These are phyloP conservation scores for Melolontha melolontha DNA, from an alignment of 2,888 invertebrate genomes.

Conservation along the genomic window DNA sequence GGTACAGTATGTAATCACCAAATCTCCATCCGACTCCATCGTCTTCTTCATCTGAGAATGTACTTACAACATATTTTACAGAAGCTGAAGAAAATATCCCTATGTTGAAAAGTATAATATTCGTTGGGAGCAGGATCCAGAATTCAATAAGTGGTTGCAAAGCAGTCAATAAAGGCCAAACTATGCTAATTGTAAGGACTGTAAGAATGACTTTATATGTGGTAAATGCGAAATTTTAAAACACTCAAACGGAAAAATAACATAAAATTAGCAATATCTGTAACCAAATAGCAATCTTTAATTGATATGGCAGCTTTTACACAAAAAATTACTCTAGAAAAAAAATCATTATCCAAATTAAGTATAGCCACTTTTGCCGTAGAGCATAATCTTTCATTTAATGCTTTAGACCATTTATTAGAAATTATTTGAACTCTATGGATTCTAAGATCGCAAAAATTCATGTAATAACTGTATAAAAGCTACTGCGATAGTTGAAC, in stretches of 20 bases:
- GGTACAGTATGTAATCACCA: too few species aligned
- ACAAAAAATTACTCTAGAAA: slow-evolving; percentile 30
- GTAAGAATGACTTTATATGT: slow-evolving; percentile 44
- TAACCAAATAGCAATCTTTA: slow-evolving; percentile 37
- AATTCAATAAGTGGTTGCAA: slow-evolving; percentile 38
- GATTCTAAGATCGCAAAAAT: slow-evolving; percentile 50
- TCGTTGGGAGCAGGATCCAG: too few species aligned
- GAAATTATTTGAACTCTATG: slow-evolving; percentile 45
- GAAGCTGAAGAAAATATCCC: too few species aligned
- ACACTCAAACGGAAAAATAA: slow-evolving; percentile 37
- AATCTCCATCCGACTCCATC: too few species aligned
- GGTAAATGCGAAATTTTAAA: slow-evolving; percentile 42
- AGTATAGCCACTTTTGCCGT: slow-evolving; percentile 39
- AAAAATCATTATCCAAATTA: slow-evolving; percentile 38
- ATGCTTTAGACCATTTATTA: slow-evolving; percentile 49
- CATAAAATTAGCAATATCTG: slow-evolving; percentile 26
- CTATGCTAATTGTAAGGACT: slow-evolving; percentile 42
- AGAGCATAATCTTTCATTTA: slow-evolving; percentile 49
- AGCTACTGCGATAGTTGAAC: slow-evolving; percentile 46
- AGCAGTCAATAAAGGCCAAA: slow-evolving; percentile 41
- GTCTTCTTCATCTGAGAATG: too few species aligned
- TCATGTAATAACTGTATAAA: slow-evolving; percentile 47
- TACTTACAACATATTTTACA: too few species aligned
- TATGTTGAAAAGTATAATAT: too few species aligned
- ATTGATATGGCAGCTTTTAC: slow-evolving; percentile 36